Evolutionary conservation across 2,797 vertebrate genomes (phyloP).

Genomic region (Neoniphon sammara): DNA sequence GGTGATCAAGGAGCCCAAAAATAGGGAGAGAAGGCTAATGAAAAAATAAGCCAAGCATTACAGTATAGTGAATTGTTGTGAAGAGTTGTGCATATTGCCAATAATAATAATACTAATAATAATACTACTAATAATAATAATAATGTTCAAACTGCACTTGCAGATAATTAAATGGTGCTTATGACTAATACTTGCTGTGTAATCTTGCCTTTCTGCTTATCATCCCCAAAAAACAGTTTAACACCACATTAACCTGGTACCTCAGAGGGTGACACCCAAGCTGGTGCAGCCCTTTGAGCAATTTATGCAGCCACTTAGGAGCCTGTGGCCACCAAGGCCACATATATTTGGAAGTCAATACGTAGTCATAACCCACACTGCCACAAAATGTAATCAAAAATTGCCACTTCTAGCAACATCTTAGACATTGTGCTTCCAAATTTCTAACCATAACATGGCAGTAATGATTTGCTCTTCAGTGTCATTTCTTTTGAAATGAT

Average conservation of each 20-base stretch:
- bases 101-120: too few species aligned
- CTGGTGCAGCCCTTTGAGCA: background rate
- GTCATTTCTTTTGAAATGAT: too few species aligned
- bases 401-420: background rate
- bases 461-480: too few species aligned
- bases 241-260: conserved; percentile 3
- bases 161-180: too few species aligned
- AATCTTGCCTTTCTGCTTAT: too few species aligned
- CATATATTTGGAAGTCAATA: conserved; percentile 2
- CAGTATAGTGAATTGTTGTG: too few species aligned
- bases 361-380: background rate
- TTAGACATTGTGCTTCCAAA: background rate
- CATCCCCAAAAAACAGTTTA: background rate
- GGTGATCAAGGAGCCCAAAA: too few species aligned
- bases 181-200: too few species aligned
- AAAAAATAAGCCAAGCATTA: too few species aligned
- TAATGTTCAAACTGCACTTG: too few species aligned
- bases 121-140: too few species aligned
- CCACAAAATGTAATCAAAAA: background rate
- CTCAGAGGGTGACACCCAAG: background rate
- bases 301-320: background rate
- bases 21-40: background rate
- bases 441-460: background rate
- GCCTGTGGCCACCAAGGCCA: background rate
- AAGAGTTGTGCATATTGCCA: too few species aligned